Evolutionary conservation across 1,140 invertebrate species (phyloP).

Genomic region (Oreohelix idahoensis): DNA sequence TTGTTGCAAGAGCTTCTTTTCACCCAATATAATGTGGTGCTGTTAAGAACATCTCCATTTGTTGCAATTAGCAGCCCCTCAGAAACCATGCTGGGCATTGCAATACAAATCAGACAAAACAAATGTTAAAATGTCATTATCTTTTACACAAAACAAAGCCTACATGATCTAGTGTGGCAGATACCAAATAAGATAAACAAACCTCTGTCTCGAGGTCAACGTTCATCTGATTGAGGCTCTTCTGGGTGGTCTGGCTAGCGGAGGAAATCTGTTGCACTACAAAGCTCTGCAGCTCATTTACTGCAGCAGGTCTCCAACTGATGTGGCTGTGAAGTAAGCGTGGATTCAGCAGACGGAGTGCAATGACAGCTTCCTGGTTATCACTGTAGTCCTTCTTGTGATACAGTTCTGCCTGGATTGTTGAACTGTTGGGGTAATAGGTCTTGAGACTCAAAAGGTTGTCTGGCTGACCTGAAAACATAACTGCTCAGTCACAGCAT

Average conservation of each 20-base stretch:
- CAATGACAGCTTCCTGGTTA: neutral
- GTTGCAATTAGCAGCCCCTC: too few species aligned
- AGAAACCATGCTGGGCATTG: too few species aligned
- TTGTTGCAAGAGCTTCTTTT: too few species aligned
- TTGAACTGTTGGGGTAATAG: neutral
- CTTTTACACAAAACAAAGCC: too few species aligned
- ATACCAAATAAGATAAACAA: neutral
- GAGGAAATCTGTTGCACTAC: neutral
- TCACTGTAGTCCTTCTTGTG: neutral
- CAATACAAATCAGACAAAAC: too few species aligned
- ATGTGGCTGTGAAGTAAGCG: neutral
- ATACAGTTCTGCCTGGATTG: neutral
- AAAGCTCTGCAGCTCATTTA: neutral
- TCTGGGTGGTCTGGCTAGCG: neutral
- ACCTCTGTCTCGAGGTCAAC: neutral
- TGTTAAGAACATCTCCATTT: too few species aligned
- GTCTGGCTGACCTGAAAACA: neutral
- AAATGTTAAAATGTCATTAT: too few species aligned
- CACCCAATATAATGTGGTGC: too few species aligned
- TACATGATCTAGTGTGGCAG: too few species aligned
- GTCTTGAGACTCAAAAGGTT: neutral
- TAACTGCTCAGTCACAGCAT: too few species aligned
- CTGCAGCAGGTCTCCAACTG: neutral
- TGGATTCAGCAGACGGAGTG: neutral
- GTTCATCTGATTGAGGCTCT: neutral